These are phyloP conservation scores for Cataglyphis albicans DNA, from an alignment of 2,888 invertebrate species.

Conservation along the genomic window DNA sequence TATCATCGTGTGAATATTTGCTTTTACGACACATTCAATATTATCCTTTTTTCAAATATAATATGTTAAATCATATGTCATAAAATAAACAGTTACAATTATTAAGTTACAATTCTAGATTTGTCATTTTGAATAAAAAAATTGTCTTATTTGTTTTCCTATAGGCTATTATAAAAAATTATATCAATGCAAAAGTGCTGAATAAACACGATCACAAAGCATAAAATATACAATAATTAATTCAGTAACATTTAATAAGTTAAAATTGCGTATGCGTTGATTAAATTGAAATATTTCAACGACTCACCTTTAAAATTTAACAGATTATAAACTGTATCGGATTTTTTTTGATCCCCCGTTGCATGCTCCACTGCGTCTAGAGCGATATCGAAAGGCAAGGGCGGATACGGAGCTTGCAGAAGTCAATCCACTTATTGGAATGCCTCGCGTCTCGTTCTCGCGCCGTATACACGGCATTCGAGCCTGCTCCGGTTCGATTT, in stretches of 20 bases:
- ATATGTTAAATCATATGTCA: slow-evolving; percentile 1
- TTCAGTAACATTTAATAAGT: not conserved
- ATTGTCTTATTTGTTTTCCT: not conserved
- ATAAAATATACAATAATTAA: slow-evolving; percentile 1
- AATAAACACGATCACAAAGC: not conserved
- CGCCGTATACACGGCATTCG: slow-evolving; percentile 71
- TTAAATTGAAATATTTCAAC: not conserved
- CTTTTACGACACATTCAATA: not conserved
- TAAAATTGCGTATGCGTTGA: not conserved
- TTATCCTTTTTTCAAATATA: not conserved
- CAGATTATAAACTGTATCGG: slow-evolving; percentile 8
- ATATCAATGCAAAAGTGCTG: not conserved
- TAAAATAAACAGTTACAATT: not conserved
- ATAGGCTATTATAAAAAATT: not conserved
- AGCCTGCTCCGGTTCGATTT: slow-evolving; percentile 78
- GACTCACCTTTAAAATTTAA: not conserved
- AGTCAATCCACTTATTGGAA: slow-evolving; percentile 84
- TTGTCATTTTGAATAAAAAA: not conserved
- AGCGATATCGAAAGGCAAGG: slow-evolving; percentile 71
- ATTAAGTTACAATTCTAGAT: not conserved
- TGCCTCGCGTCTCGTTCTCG: slow-evolving; percentile 78
- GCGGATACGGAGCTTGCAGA: slow-evolving; percentile 74
- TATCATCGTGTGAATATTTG: not conserved
- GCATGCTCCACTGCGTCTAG: slow-evolving; percentile 60
- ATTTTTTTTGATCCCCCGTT: slow-evolving; percentile 59